These are phyloP conservation scores for Anagyrus pseudococci DNA, from an alignment of 2,888 invertebrate species.

Conservation along the genomic window DNA sequence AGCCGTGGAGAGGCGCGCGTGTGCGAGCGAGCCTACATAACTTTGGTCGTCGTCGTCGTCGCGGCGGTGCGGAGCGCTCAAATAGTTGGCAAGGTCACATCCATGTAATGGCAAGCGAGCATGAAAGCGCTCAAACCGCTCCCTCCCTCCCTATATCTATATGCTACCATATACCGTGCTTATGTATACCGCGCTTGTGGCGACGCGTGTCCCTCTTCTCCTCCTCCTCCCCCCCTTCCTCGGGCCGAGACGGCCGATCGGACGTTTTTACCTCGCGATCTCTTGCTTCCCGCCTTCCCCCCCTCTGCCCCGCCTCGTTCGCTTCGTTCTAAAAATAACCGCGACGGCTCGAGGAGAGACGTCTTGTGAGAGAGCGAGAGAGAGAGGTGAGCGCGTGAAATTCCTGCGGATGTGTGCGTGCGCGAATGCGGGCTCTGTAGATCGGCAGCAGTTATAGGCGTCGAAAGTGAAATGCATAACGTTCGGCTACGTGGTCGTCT, in stretches of 20 bases:
- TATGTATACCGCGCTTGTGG: not conserved
- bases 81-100: slow-evolving; percentile 59
- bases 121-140: slow-evolving; percentile 53
- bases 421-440: not conserved
- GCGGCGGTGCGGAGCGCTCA: too few species aligned
- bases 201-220: not conserved
- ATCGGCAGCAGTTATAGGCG: not conserved
- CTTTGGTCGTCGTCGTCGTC: too few species aligned
- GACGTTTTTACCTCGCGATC: slow-evolving; percentile 40
- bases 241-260: not conserved
- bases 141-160: slow-evolving; percentile 3
- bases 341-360: not conserved
- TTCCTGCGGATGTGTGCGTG: not conserved
- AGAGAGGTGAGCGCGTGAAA: not conserved
- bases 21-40: slow-evolving; percentile 1
- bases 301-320: too few species aligned
- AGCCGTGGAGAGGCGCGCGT: slow-evolving; percentile 7
- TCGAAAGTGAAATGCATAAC: not conserved
- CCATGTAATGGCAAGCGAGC: slow-evolving; percentile 54
- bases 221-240: not conserved
- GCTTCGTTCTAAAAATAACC: slow-evolving; percentile 41
- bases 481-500: too few species aligned
- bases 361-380: too few species aligned
- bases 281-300: not conserved
- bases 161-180: slow-evolving; percentile 34